Evolutionary conservation across 2,888 invertebrate species (phyloP).

Genomic region (Subacronicta megacephala): DNA sequence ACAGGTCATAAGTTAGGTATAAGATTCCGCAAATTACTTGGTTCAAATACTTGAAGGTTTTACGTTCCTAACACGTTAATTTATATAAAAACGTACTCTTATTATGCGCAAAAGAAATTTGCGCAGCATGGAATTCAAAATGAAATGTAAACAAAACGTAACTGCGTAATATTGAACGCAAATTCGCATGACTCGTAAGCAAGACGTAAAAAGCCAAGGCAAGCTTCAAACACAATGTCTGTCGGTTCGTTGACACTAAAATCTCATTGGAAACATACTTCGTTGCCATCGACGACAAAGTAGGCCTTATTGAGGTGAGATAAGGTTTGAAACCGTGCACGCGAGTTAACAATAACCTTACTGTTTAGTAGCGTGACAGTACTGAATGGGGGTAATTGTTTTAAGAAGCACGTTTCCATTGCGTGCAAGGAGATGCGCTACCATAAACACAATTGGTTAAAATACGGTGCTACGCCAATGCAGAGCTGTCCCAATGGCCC

Average conservation of each 20-base stretch:
- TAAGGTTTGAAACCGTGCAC: conserved; percentile 43
- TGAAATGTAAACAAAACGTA: conserved; percentile 16
- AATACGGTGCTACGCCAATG: conserved; percentile 6
- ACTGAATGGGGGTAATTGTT: conserved; percentile 55
- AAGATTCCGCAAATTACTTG: too few relatives aligned
- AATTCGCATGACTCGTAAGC: conserved; percentile 28
- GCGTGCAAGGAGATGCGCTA: conserved; percentile 32
- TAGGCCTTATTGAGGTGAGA: conserved; percentile 19
- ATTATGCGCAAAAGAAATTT: not conserved
- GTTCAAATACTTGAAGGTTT: too few relatives aligned
- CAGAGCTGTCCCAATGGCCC: too few relatives aligned
- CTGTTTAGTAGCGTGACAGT: conserved; percentile 55
- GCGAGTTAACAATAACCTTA: conserved; percentile 46
- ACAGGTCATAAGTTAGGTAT: too few relatives aligned
- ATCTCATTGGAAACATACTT: conserved; percentile 55
- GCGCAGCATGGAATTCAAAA: not conserved
- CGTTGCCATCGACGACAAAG: conserved; percentile 11
- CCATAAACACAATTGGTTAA: conserved; percentile 30
- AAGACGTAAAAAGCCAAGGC: conserved; percentile 53
- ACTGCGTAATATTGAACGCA: conserved; percentile 45
- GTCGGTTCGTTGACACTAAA: conserved; percentile 61
- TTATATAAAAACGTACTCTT: too few relatives aligned
- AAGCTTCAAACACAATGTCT: conserved; percentile 44
- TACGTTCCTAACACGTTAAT: too few relatives aligned
- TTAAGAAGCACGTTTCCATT: conserved; percentile 43